Evolutionary conservation across 2,888 invertebrate genomes (phyloP).

Genomic region (Ophraella communa): DNA sequence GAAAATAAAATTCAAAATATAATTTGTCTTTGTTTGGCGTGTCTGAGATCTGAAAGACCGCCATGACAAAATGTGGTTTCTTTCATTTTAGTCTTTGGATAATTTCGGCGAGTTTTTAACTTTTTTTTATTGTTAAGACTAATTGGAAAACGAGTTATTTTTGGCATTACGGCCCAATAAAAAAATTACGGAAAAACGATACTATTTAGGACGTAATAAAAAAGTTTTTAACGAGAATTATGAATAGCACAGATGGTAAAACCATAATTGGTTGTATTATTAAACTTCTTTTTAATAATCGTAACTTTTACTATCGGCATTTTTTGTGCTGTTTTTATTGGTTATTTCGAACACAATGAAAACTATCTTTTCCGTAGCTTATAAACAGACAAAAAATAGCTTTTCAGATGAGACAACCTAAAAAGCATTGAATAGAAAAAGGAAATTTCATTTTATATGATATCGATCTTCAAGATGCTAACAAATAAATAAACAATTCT

Average conservation of each 20-base stretch:
- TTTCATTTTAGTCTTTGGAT: conserved; percentile 23
- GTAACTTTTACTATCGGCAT: neutral
- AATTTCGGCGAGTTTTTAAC: conserved; percentile 22
- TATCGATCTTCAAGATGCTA: no score
- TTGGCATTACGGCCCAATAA: conserved; percentile 23
- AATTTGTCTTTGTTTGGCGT: conserved; percentile 28
- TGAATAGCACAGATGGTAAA: conserved; percentile 5
- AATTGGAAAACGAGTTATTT: conserved; percentile 28
- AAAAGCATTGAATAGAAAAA: no score
- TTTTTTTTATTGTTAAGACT: conserved; percentile 22
- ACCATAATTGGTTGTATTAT: neutral
- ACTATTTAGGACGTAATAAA: conserved; percentile 12
- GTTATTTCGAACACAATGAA: neutral
- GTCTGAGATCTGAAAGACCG: conserved; percentile 30
- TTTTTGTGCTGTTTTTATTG: neutral
- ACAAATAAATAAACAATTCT: no score
- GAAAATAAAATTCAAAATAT: conserved; percentile 16
- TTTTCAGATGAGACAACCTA: no score
- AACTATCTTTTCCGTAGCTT: no score
- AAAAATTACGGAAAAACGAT: conserved; percentile 14
- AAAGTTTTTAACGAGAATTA: conserved; percentile 14
- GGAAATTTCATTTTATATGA: no score
- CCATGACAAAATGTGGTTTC: conserved; percentile 25
- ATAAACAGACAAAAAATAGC: no score
- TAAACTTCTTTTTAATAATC: neutral